A percentile compares a stretch with the other conserved stretches of the same genome.
Conservation (phyloP, 92 coral and sea anemone species). For the Bergia puertoricense region DNA sequence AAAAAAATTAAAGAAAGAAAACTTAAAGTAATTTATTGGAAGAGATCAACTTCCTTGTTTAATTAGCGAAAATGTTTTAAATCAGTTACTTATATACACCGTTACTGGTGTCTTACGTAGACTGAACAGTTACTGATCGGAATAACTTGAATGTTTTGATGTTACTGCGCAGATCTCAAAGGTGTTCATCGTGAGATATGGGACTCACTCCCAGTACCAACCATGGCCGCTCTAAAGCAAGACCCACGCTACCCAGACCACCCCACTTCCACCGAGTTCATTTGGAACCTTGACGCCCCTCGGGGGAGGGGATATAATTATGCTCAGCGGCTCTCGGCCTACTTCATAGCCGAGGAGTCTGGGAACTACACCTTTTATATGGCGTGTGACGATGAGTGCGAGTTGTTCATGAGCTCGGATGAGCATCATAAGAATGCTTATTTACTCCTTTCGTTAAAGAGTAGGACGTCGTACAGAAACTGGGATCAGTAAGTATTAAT, state of each 20-base stretch:
- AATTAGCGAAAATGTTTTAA: too few species aligned
- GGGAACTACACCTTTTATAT: slow-evolving; percentile 61
- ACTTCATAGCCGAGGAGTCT: slow-evolving; percentile 62
- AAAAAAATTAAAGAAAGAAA: too few species aligned
- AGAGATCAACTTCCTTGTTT: too few species aligned
- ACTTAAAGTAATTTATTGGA: too few species aligned
- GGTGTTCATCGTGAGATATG: slow-evolving; percentile 66
- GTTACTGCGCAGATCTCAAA: slow-evolving; percentile 39
- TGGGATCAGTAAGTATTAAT: slow-evolving; percentile 56
- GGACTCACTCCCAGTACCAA: slow-evolving; percentile 11
- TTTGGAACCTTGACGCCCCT: slow-evolving; percentile 55
- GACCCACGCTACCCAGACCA: slow-evolving; percentile 49
- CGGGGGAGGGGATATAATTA: slow-evolving; percentile 41
- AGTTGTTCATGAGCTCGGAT: slow-evolving; percentile 54
- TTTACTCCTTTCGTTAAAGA: slow-evolving; percentile 6
- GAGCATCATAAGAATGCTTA: slow-evolving; percentile 29
- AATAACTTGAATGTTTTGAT: neutral
- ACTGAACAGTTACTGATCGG: too few species aligned
- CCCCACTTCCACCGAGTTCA: slow-evolving; percentile 45
- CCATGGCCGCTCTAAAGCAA: slow-evolving; percentile 18
- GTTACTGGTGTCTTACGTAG: too few species aligned
- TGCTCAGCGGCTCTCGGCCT: slow-evolving; percentile 57
- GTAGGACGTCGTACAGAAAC: slow-evolving; percentile 52
- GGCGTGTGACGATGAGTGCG: slow-evolving; percentile 67
- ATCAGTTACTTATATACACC: too few species aligned